These are phyloP conservation scores for Drosophila sp. DNA, from an alignment of 1,140 invertebrate species.

Conservation along the genomic window DNA sequence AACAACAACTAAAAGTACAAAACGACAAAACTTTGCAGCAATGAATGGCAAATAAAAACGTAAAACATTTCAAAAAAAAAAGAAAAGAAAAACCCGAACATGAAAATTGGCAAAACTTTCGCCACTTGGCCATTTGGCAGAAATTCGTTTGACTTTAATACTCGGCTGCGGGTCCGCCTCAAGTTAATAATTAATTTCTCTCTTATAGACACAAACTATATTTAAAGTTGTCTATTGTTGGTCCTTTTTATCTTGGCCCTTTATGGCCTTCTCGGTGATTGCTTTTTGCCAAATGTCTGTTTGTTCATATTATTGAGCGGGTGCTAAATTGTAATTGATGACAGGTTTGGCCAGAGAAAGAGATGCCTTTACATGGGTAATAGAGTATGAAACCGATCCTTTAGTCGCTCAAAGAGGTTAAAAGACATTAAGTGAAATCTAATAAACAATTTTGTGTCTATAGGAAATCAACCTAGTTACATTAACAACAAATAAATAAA, in stretches of 20 bases:
- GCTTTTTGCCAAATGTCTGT: conserved; percentile 28
- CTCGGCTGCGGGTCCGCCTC: conserved; percentile 19
- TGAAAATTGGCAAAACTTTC: conserved; percentile 51
- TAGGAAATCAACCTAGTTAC: no score
- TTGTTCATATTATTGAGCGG: conserved; percentile 37
- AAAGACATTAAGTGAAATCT: neutral
- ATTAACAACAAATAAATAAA: no score
- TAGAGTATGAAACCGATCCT: neutral
- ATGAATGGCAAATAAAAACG: conserved; percentile 72
- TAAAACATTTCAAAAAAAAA: conserved; percentile 58
- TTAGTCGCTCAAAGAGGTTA: neutral
- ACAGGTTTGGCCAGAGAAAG: neutral
- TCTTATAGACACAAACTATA: conserved; percentile 25
- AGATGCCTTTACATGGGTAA: neutral
- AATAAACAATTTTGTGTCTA: neutral
- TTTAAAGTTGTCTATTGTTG: conserved; percentile 9
- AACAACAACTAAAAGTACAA: conserved; percentile 48
- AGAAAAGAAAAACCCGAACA: conserved; percentile 42
- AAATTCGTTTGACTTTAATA: conserved; percentile 41
- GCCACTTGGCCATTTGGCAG: conserved; percentile 36
- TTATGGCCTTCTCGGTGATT: conserved; percentile 26
- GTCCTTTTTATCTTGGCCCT: conserved; percentile 12
- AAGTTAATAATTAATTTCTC: conserved; percentile 58
- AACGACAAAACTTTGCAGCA: conserved; percentile 59
- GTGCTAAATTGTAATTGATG: conserved; percentile 39